Percentiles rank a stretch among this genome's conserved stretches.
phyloP scores from a whole-genome alignment of 2,888 invertebrate genomes.

The Melieria omissa region DNA sequence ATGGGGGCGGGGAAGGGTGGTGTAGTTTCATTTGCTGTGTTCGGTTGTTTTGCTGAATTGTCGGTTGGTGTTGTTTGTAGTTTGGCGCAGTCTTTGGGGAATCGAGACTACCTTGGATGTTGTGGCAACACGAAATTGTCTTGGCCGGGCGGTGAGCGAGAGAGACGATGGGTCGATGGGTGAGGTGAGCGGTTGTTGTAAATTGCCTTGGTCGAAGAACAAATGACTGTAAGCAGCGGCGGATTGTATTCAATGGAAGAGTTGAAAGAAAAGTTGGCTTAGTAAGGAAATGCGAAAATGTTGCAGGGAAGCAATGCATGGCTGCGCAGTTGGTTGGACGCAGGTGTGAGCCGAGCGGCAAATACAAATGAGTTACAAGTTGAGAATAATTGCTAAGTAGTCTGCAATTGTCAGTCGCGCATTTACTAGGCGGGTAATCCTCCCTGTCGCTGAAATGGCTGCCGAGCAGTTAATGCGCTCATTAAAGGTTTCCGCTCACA shows the following conservation, averaged over 20 bases:
- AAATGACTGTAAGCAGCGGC: slow-evolving; percentile 56
- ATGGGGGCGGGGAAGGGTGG: neutral
- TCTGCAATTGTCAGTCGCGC: too few relatives aligned
- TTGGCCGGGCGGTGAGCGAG: slow-evolving; percentile 28
- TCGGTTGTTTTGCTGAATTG: slow-evolving; percentile 53
- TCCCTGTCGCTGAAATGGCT: too few relatives aligned
- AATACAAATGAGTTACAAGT: slow-evolving; percentile 27
- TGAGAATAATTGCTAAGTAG: slow-evolving; percentile 24
- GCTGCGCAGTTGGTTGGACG: too few relatives aligned
- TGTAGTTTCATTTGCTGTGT: slow-evolving; percentile 57
- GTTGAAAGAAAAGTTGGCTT: too few relatives aligned
- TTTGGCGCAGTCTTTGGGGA: slow-evolving; percentile 40
- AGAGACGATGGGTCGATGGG: slow-evolving; percentile 15
- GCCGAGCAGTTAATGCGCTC: slow-evolving; percentile 49
- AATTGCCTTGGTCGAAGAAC: slow-evolving; percentile 53
- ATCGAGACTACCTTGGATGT: slow-evolving; percentile 13
- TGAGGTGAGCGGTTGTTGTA: slow-evolving; percentile 51
- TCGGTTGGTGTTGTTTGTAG: slow-evolving; percentile 40
- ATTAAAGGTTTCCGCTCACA: slow-evolving; percentile 58
- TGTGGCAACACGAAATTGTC: slow-evolving; percentile 42
- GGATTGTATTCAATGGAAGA: too few relatives aligned
- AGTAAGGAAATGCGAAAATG: too few relatives aligned
- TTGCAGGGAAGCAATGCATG: too few relatives aligned
- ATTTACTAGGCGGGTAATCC: too few relatives aligned
- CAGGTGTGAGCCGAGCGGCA: slow-evolving; percentile 12